Evolutionary conservation across 1,140 invertebrate genomes (phyloP), one percentile per base, ranked within the genome.

Genomic region (Rhynchophorus ferrugineus): DNA sequence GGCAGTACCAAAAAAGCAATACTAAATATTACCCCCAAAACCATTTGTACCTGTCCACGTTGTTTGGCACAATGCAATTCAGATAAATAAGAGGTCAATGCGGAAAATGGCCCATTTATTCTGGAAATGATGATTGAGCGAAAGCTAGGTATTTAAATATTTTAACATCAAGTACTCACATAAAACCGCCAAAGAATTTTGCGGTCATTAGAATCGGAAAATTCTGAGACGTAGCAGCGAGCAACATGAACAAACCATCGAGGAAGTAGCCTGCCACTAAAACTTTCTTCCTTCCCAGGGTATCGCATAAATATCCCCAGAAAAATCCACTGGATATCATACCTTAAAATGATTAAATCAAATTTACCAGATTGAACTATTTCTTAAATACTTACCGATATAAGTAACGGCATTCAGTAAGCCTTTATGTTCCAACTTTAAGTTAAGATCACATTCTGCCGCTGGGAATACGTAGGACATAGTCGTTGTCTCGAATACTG

Each of bases 271-370:
- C 86, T 56, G 76, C 80, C 19, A 87, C 70, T 19, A 91, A 72
- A 33, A 90, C 75, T 39, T 78, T 75, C 47, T 77, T 76, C 9
- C 89, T 75, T 1, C 89, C 89, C 36, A 82, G 71, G 0, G 81
- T 81, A 63, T 92, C 89, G 0, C 86, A 85, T 6, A 90, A 61
- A 53, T 83, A 87, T 1, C 89, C 89, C 88, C 88, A 91, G 14
- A 89, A 58, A 63, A 87, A 78, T 1, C 85, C 86, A 34, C 87
- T 89, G 0, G 60, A 61, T 29, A 59, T 57, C 60, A 61, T 61
- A 35, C 60, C 60, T 61, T 24, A 17, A 59, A 56, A 52, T n/a
- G n/a, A n/a, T n/a, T n/a, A n/a, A n/a, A n/a, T n/a, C n/a, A n/a
- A n/a, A n/a, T n/a, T n/a, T n/a, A n/a, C n/a, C n/a, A n/a, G n/a